phyloP scores from a whole-genome alignment of 2,888 invertebrate species.

The Hypercompe scribonia region DNA sequence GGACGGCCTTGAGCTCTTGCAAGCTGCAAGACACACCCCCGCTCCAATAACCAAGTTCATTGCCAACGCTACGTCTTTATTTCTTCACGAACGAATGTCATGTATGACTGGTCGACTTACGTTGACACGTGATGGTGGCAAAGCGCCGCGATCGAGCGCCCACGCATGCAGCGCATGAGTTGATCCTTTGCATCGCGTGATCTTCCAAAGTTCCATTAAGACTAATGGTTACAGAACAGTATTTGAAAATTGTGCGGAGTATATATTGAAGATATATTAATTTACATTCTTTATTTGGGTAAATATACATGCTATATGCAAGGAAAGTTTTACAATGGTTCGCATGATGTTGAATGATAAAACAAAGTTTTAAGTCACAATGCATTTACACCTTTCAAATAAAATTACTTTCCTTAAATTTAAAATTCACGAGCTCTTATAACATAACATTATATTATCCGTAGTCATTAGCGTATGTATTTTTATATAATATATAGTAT shows the following conservation, averaged over 20 bases:
- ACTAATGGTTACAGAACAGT: background rate
- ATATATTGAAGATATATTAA: too few relatives aligned
- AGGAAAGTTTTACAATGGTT: background rate
- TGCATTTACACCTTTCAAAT: background rate
- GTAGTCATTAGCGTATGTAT: too few relatives aligned
- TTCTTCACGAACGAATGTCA: constrained; percentile 56
- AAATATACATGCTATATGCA: background rate
- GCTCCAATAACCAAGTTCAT: constrained; percentile 79
- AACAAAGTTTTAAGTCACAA: background rate
- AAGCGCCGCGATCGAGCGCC: constrained; percentile 34
- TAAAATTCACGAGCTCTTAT: background rate
- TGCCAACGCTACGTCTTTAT: constrained; percentile 72
- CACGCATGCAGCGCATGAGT: constrained; percentile 47
- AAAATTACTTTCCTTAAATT: too few relatives aligned
- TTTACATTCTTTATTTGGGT: background rate
- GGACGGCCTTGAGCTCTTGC: constrained; percentile 80
- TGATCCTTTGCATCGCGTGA: constrained; percentile 8
- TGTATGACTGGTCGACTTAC: constrained; percentile 33
- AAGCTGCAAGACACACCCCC: constrained; percentile 84
- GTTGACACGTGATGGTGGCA: constrained; percentile 34
- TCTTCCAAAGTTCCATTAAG: background rate
- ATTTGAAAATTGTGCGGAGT: background rate
- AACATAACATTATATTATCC: background rate
- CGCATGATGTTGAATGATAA: background rate
- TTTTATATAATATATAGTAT: too few relatives aligned